These are phyloP conservation scores for Diacarnus erythraeanus DNA, from an alignment of 37 sponge, comb jelly and placozoan genomes.

Conservation along the genomic window DNA sequence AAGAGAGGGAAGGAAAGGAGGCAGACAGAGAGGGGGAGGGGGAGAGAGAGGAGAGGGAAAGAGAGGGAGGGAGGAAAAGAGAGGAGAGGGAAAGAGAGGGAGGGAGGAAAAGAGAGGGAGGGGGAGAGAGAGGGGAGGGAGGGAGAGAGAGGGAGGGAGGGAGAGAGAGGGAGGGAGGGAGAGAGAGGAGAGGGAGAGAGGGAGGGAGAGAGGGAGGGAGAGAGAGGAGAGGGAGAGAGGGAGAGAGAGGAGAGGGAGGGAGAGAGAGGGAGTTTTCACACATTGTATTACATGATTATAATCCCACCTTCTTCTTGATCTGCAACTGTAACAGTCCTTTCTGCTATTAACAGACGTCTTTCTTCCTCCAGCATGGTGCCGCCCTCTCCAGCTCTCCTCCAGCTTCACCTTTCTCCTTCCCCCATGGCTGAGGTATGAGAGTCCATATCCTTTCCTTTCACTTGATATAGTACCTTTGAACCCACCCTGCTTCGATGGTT, in stretches of 20 bases:
- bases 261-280: neutral
- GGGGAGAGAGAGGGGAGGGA: neutral
- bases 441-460: neutral
- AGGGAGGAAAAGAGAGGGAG: neutral
- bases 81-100: neutral
- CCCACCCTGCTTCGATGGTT: constrained; percentile 28
- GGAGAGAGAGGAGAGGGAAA: neutral
- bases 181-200: neutral
- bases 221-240: neutral
- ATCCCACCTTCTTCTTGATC: neutral
- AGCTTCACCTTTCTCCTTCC: neutral
- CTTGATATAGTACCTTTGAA: constrained; percentile 18
- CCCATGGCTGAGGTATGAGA: neutral
- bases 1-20: neutral
- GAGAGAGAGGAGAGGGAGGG: neutral
- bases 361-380: neutral
- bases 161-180: constrained; percentile 1
- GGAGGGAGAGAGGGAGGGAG: neutral
- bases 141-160: neutral
- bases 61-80: neutral
- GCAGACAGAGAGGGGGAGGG: neutral
- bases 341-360: neutral
- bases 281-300: neutral
- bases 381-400: neutral
- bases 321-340: neutral